A percentile compares a stretch with the other conserved stretches of the same genome.
Conservation (phyloP, 2,113 vertebrate species). For the Chloropsis cyanopogon region DNA sequence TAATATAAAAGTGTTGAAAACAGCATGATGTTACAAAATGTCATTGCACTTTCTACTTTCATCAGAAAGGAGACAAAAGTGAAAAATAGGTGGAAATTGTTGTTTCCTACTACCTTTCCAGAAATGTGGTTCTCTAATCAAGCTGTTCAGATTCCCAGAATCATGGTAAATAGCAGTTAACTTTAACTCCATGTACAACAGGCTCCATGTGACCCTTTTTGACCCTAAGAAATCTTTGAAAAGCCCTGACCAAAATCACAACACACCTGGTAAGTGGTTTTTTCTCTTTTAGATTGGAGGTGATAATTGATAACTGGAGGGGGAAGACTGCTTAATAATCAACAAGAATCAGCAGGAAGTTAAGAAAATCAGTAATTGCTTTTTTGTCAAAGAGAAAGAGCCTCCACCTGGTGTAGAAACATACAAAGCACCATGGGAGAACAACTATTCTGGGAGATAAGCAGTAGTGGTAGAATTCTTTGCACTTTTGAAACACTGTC, state of each 20-base stretch:
- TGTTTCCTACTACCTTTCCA: not conserved
- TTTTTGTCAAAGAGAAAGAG: not conserved
- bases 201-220: not conserved
- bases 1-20: not conserved
- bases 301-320: not conserved
- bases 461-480: not conserved
- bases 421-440: not conserved
- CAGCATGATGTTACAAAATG: not conserved
- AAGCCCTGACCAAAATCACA: not conserved
- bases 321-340: not conserved
- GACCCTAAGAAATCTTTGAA: not conserved
- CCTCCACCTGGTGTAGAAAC: not conserved
- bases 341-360: not conserved
- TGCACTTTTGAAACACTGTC: fast-evolving
- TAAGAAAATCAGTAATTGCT: not conserved
- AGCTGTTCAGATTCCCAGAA: not conserved
- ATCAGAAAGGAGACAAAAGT: not conserved
- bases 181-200: not conserved
- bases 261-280: not conserved
- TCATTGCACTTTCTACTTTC: not conserved
- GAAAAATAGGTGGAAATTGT: not conserved
- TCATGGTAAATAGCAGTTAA: not conserved
- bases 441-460: not conserved
- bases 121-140: not conserved
- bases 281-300: not conserved